Evolutionary conservation across 2,113 vertebrate genomes (phyloP).

Genomic region (Grantiella picta): DNA sequence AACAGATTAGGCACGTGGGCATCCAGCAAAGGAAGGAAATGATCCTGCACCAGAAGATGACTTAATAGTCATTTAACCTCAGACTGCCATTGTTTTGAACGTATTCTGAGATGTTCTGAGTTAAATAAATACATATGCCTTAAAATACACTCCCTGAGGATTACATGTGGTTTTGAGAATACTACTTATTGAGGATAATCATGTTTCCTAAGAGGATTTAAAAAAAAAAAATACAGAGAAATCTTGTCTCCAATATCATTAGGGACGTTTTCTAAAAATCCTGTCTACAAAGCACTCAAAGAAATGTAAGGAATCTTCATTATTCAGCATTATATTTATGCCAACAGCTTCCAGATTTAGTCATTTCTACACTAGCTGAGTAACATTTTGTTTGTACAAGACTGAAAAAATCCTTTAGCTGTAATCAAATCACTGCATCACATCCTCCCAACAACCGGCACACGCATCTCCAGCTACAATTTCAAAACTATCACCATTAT

Average conservation of each 20-base stretch:
- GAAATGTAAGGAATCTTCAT: slow-evolving; percentile 27
- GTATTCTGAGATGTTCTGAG: not conserved
- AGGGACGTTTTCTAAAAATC: not conserved
- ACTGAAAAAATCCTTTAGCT: not conserved
- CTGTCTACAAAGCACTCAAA: not conserved
- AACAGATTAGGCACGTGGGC: slow-evolving; percentile 4
- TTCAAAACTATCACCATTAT: not conserved
- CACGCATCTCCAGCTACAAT: not conserved
- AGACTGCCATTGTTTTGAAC: slow-evolving; percentile 20
- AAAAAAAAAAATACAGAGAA: not conserved
- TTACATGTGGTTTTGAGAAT: slow-evolving; percentile 20
- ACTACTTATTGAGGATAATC: slow-evolving; percentile 1
- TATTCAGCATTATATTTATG: slow-evolving; percentile 42
- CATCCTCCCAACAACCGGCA: not conserved
- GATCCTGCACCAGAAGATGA: slow-evolving; percentile 14
- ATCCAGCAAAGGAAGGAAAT: slow-evolving; percentile 50
- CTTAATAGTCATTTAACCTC: slow-evolving; percentile 24
- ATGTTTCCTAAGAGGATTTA: not conserved
- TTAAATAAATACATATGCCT: slow-evolving; percentile 23
- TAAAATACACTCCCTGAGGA: slow-evolving; percentile 24
- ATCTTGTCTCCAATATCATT: not conserved
- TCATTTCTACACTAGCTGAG: not conserved
- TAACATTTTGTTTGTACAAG: slow-evolving; percentile 12
- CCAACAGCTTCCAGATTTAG: slow-evolving; percentile 23
- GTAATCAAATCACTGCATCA: slow-evolving; percentile 35